phyloP scores from a whole-genome alignment of 1,140 invertebrate species.

The Drosophila dunni region DNA sequence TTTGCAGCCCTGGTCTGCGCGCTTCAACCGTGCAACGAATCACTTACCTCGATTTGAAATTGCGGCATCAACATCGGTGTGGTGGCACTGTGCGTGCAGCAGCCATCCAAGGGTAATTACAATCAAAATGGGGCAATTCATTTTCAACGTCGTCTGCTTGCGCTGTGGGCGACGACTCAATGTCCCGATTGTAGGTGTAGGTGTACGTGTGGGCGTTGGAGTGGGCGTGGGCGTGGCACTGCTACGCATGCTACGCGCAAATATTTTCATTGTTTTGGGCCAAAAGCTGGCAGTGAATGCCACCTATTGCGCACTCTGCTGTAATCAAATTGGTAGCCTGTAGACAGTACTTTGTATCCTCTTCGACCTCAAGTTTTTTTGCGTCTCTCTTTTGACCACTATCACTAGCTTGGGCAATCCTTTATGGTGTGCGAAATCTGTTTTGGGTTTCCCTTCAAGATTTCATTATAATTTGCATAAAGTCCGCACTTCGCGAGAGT shows the following conservation, averaged over 20 bases:
- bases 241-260: conserved; percentile 74
- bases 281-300: conserved; percentile 16
- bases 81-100: conserved; percentile 62
- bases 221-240: conserved; percentile 25
- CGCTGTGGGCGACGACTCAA: conserved; percentile 6
- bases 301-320: conserved; percentile 34
- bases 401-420: neutral
- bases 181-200: too few relatives aligned
- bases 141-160: conserved; percentile 55
- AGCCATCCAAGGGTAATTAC: conserved; percentile 83
- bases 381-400: neutral
- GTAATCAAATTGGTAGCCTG: conserved; percentile 33
- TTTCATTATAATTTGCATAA: conserved; percentile 63
- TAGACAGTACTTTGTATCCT: conserved; percentile 19
- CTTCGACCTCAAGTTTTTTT: neutral
- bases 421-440: conserved; percentile 23
- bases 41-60: conserved; percentile 84
- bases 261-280: conserved; percentile 74
- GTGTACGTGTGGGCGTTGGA: neutral
- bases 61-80: conserved; percentile 68
- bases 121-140: conserved; percentile 84
- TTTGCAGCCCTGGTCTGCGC: conserved; percentile 33
- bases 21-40: conserved; percentile 48
- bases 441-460: conserved; percentile 47
- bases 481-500: conserved; percentile 18